phyloP scores from a whole-genome alignment of 2,888 invertebrate species.

The Epinotia brunnichana region DNA sequence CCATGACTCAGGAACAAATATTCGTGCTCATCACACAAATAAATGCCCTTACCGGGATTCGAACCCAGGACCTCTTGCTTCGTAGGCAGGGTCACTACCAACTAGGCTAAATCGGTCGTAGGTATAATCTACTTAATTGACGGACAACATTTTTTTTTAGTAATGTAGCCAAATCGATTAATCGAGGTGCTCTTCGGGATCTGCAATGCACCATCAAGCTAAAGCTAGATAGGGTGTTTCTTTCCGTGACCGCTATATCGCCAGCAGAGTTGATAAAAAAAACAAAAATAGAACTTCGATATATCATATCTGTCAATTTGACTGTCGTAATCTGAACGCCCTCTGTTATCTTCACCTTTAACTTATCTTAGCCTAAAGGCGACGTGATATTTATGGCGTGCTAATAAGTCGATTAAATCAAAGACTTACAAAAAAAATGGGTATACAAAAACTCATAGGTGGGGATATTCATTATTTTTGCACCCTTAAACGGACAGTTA shows the following conservation, averaged over 20 bases:
- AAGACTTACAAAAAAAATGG: neutral
- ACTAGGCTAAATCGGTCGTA: no score
- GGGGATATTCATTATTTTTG: no score
- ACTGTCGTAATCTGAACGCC: slow-evolving; percentile 50
- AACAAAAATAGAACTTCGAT: slow-evolving; percentile 26
- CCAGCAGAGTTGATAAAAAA: slow-evolving; percentile 18
- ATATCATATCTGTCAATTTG: slow-evolving; percentile 31
- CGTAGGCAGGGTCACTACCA: no score
- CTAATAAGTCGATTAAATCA: neutral
- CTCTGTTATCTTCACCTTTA: slow-evolving; percentile 60
- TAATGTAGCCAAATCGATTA: no score
- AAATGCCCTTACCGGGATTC: no score
- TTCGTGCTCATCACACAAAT: no score
- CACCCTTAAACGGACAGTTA: no score
- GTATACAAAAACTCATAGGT: neutral
- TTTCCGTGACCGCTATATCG: neutral
- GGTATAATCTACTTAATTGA: no score
- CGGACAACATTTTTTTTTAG: no score
- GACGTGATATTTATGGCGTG: slow-evolving; percentile 46
- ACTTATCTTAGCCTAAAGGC: slow-evolving; percentile 58
- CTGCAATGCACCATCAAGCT: neutral
- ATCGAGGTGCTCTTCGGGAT: neutral
- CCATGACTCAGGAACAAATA: no score
- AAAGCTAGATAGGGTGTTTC: neutral
- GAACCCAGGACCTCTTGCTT: no score